These are phyloP conservation scores for Trichomycterus rosablanca DNA, from an alignment of 2,113 vertebrate genomes.

Conservation along the genomic window DNA sequence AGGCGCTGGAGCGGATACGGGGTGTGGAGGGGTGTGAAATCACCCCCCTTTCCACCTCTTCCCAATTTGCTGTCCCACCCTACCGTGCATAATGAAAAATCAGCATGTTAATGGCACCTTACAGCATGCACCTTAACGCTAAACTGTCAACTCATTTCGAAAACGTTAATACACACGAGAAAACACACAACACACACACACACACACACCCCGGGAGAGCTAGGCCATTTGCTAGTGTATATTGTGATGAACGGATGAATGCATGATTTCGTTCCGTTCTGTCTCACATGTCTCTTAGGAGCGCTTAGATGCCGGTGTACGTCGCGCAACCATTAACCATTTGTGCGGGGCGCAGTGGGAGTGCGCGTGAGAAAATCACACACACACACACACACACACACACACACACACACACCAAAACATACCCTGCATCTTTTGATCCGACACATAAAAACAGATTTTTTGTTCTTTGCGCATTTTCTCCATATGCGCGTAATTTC, in stretches of 20 bases:
- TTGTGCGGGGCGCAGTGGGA: slow-evolving; percentile 17
- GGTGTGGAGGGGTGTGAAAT: slow-evolving; percentile 49
- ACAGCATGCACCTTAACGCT: slow-evolving; percentile 39
- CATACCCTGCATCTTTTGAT: no score
- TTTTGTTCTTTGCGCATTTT: no score
- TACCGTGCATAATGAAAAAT: slow-evolving; percentile 49
- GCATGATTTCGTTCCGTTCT: slow-evolving; percentile 22
- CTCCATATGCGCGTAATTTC: no score
- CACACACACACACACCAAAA: no score
- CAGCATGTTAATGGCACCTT: slow-evolving; percentile 49
- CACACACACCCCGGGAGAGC: slow-evolving; percentile 15
- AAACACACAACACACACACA: slow-evolving; percentile 16
- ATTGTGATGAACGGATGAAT: slow-evolving; percentile 28
- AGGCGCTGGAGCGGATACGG: slow-evolving; percentile 13
- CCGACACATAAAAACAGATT: no score
- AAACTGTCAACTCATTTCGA: slow-evolving; percentile 18
- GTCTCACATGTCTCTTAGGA: slow-evolving; percentile 41
- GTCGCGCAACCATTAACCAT: slow-evolving; percentile 2
- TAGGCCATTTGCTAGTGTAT: slow-evolving; percentile 30
- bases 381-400: no score
- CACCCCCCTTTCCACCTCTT: not conserved
- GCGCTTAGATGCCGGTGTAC: not conserved
- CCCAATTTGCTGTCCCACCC: slow-evolving; percentile 9
- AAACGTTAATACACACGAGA: slow-evolving; percentile 8
- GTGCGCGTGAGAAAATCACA: slow-evolving; percentile 11